A percentile compares a stretch with the other conserved stretches of the same genome.
Evolutionary conservation across 2,797 vertebrate genomes (phyloP).

Genomic region (Xiphorhynchus erythropygius): DNA sequence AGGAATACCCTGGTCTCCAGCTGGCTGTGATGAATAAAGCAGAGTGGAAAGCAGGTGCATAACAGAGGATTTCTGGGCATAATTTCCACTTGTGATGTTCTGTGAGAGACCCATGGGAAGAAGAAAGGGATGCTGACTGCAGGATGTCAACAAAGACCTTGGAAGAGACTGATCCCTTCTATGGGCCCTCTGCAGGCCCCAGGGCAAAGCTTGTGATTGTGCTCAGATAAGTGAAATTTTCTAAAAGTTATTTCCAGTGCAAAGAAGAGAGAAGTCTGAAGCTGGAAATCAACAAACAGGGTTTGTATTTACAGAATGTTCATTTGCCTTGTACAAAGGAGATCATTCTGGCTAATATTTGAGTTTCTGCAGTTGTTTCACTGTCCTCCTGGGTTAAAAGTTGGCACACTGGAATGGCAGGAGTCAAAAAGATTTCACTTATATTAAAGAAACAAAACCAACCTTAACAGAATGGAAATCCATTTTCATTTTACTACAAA

Average conservation of each 20-base stretch:
- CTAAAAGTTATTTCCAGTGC: neutral
- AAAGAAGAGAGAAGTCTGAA: neutral
- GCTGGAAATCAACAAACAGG: neutral
- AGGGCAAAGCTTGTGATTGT: neutral
- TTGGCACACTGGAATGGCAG: neutral
- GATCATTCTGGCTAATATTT: slow-evolving; percentile 15
- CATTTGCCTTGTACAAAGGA: neutral
- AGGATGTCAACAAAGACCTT: neutral
- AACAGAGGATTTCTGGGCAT: neutral
- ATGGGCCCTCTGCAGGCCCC: neutral
- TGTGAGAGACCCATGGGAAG: neutral
- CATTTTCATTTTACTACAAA: neutral
- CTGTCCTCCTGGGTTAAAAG: neutral
- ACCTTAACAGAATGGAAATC: neutral
- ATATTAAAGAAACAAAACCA: neutral
- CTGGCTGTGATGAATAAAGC: neutral
- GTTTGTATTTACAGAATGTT: neutral
- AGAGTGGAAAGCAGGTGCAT: neutral
- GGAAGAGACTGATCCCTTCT: neutral
- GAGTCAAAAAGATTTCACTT: neutral
- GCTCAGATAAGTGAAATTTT: neutral
- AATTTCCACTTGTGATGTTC: neutral
- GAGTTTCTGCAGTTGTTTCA: slow-evolving; percentile 23
- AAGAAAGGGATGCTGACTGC: neutral
- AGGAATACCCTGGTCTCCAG: neutral